A percentile compares a stretch with the other conserved stretches of the same genome.
Evolutionary conservation across 2,797 vertebrate species (phyloP).

Genomic region (Brotogeris chrysoptera): DNA sequence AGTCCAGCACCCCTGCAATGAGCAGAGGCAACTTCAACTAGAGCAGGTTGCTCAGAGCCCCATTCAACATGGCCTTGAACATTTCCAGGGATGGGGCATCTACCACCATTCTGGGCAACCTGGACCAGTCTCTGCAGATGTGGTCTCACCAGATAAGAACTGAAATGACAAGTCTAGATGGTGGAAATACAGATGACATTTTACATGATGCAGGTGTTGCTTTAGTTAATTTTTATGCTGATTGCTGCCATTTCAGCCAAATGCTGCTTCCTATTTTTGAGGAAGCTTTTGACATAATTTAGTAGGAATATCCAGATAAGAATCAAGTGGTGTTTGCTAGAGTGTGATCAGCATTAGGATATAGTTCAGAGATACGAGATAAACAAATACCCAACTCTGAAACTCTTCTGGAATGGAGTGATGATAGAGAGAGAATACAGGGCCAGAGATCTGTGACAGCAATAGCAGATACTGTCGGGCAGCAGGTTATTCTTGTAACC

Average conservation of each 20-base stretch:
- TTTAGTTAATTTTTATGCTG: background rate
- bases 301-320: constrained; percentile 91
- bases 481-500: constrained; percentile 85
- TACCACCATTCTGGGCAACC: background rate
- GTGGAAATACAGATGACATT: background rate
- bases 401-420: constrained; percentile 97
- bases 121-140: background rate
- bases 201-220: background rate
- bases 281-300: constrained; percentile 93
- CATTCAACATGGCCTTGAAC: background rate
- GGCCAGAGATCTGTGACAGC: constrained; percentile 97
- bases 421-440: constrained; percentile 99
- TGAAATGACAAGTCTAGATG: background rate
- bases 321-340: constrained; percentile 96
- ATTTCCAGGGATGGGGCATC: background rate
- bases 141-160: background rate
- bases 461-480: constrained; percentile 95
- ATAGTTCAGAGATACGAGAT: constrained; percentile 98
- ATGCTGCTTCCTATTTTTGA: constrained; percentile 99
- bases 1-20: background rate
- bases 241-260: constrained; percentile 92
- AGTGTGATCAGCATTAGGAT: constrained; percentile 94
- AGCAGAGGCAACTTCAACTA: background rate
- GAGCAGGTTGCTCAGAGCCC: background rate
- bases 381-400: constrained; percentile 97